phyloP scores from a whole-genome alignment of 2,797 vertebrate genomes.

The Neomorphus geoffroyi region DNA sequence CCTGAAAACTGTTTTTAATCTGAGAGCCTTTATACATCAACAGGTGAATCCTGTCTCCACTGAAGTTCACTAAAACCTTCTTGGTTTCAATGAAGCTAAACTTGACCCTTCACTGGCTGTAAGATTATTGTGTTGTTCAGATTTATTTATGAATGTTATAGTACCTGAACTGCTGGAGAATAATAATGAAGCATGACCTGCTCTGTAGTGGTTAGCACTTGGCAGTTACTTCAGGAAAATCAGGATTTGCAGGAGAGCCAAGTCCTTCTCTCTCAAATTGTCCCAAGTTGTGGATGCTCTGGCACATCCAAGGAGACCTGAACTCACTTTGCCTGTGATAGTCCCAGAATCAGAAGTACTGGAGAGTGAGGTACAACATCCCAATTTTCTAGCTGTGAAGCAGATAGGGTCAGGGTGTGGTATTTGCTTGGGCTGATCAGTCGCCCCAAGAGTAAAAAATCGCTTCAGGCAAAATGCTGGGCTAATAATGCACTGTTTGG shows the following conservation, averaged over 20 bases:
- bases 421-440: not conserved
- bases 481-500: not conserved
- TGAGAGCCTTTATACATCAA: not conserved
- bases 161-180: not conserved
- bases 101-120: not conserved
- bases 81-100: not conserved
- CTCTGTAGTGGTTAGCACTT: rapidly evolving
- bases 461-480: not conserved
- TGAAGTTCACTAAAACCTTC: not conserved
- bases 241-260: not conserved
- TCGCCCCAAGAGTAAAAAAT: not conserved
- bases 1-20: not conserved
- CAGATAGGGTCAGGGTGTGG: not conserved
- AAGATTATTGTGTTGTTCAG: not conserved
- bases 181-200: not conserved
- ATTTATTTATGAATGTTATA: not conserved
- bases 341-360: not conserved
- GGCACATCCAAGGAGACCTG: not conserved
- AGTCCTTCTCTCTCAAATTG: not conserved
- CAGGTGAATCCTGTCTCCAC: not conserved
- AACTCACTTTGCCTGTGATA: not conserved
- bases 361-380: not conserved
- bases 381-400: not conserved
- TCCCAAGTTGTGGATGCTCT: not conserved
- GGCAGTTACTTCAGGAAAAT: not conserved